A percentile compares a stretch with the other conserved stretches of the same genome.
These are phyloP conservation scores for Pygocentrus nattereri DNA, from an alignment of 2,797 vertebrate genomes.

Conservation along the genomic window DNA sequence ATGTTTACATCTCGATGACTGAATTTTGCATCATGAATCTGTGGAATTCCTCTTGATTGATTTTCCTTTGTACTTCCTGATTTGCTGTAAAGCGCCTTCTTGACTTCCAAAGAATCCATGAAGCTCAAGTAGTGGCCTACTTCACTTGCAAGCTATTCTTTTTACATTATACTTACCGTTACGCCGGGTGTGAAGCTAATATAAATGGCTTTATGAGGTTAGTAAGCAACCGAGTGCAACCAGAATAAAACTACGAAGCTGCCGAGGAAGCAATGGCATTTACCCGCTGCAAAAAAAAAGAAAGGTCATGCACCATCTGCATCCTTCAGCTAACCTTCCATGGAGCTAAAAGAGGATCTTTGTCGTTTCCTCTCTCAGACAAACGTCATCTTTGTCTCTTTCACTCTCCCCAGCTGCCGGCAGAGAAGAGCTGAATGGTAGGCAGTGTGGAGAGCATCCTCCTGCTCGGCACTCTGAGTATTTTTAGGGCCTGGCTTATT, in stretches of 20 bases:
- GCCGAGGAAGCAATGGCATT: neutral
- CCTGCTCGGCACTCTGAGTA: slow-evolving; percentile 42
- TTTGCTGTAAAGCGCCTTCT: neutral
- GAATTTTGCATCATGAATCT: no score
- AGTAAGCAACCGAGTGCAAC: no score
- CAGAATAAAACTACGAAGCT: neutral
- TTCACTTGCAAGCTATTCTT: neutral
- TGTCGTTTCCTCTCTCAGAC: neutral
- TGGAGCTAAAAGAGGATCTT: neutral
- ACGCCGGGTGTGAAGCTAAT: neutral
- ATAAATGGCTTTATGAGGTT: neutral
- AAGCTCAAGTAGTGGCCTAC: neutral
- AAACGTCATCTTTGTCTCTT: slow-evolving; percentile 5
- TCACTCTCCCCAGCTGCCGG: slow-evolving; percentile 26
- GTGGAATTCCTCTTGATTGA: no score
- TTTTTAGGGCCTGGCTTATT: slow-evolving; percentile 42
- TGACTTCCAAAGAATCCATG: neutral
- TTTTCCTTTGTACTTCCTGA: no score
- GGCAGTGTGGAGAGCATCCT: neutral
- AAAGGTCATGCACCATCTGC: neutral
- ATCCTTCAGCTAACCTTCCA: slow-evolving; percentile 18
- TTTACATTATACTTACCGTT: neutral
- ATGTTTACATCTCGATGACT: no score
- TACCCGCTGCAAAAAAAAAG: neutral
- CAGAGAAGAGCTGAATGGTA: neutral